Evolutionary conservation across 2,797 vertebrate species (phyloP).

Genomic region (Carcharodon carcharias): DNA sequence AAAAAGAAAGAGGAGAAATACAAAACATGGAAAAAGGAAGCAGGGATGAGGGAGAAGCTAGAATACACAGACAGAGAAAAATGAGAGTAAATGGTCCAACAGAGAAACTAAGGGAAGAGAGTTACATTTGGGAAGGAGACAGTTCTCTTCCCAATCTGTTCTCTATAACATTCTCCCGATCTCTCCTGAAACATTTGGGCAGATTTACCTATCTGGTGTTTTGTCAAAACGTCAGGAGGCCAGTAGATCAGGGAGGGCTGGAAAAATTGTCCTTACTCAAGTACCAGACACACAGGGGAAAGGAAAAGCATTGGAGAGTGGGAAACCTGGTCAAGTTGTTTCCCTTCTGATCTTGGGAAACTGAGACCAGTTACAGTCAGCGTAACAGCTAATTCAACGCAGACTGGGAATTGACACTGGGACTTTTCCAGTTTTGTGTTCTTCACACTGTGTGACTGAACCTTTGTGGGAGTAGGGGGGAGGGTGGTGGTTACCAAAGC

Average conservation of each 20-base stretch:
- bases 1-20: neutral
- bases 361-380: neutral
- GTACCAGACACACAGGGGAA: neutral
- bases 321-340: too few species aligned
- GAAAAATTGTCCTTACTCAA: neutral
- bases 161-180: neutral
- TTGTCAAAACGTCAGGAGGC: neutral
- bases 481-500: neutral
- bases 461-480: neutral
- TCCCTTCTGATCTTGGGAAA: neutral
- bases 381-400: neutral
- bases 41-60: neutral
- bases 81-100: neutral
- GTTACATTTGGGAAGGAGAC: neutral
- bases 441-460: neutral
- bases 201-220: neutral
- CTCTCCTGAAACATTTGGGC: neutral
- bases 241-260: too few species aligned
- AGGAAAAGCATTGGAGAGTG: neutral
- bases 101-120: neutral
- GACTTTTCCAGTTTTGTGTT: neutral
- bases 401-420: neutral
- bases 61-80: neutral
- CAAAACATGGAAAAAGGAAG: neutral
- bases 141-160: neutral